These are phyloP conservation scores for Archocentrus centrarchus DNA, from an alignment of 2,113 vertebrate species.

Conservation along the genomic window DNA sequence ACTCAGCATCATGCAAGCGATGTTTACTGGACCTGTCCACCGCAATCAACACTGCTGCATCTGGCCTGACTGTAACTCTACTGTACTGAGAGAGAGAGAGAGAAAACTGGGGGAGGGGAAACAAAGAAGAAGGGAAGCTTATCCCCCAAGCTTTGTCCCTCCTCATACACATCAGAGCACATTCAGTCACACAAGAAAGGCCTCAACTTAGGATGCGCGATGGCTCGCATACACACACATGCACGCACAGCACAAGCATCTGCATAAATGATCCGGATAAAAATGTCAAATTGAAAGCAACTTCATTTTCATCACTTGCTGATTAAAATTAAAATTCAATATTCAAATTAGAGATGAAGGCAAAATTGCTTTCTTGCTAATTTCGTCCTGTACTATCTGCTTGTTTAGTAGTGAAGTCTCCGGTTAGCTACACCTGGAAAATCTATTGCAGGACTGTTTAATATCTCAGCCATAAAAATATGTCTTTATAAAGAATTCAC, in stretches of 20 bases:
- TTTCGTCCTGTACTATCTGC: not conserved
- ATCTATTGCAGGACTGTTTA: too few species aligned
- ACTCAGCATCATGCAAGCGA: slow-evolving; percentile 68
- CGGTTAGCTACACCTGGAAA: not conserved
- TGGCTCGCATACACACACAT: not conserved
- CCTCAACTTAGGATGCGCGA: slow-evolving; percentile 1
- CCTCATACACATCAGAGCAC: slow-evolving; percentile 43
- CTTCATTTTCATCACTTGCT: not conserved
- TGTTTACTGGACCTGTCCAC: slow-evolving; percentile 76
- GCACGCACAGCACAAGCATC: not conserved
- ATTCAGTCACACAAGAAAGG: not conserved
- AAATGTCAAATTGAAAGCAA: slow-evolving; percentile 19
- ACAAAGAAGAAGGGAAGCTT: not conserved
- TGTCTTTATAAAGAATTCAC: not conserved
- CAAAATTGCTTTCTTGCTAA: not conserved
- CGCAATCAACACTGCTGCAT: slow-evolving; percentile 67
- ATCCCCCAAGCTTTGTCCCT: slow-evolving; percentile 33
- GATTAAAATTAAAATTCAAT: slow-evolving; percentile 15
- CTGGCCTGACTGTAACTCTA: slow-evolving; percentile 39
- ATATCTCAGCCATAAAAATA: not conserved
- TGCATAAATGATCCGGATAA: slow-evolving; percentile 13
- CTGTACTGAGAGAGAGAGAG: slow-evolving; percentile 17
- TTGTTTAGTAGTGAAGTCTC: not conserved
- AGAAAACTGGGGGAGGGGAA: not conserved
- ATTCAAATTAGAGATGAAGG: not conserved